phyloP scores from a whole-genome alignment of 2,113 vertebrate species.

The Progne subis region DNA sequence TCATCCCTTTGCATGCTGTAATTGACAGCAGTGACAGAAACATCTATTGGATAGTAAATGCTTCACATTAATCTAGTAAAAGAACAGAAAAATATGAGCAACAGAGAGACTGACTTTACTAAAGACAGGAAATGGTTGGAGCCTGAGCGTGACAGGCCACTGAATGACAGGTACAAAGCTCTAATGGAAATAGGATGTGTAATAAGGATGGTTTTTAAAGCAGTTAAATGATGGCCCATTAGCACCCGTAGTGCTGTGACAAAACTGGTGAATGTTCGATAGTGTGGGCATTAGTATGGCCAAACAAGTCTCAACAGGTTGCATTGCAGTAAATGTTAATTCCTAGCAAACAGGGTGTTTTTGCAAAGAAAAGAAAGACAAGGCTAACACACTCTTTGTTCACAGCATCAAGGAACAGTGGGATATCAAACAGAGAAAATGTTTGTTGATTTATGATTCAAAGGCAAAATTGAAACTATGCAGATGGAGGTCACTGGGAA shows the following conservation, averaged over 20 bases:
- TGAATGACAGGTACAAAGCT: not conserved
- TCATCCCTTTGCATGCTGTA: not conserved
- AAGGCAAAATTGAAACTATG: conserved; percentile 40
- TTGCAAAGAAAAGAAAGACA: not conserved
- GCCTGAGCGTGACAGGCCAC: not conserved
- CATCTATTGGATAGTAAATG: not conserved
- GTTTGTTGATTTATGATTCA: conserved; percentile 20
- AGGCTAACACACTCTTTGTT: not conserved
- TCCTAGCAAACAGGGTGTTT: not conserved
- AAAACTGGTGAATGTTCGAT: not conserved
- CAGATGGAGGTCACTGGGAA: conserved; percentile 60
- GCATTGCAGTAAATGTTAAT: not conserved
- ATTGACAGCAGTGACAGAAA: not conserved
- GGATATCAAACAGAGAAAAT: not conserved
- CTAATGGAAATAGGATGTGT: not conserved
- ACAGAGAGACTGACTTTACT: not conserved
- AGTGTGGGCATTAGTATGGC: not conserved
- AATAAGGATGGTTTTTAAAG: not conserved
- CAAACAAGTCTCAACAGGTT: not conserved
- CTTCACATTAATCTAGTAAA: not conserved
- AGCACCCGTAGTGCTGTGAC: not conserved
- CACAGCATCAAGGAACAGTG: not conserved
- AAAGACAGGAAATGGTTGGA: not conserved
- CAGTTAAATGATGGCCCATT: not conserved
- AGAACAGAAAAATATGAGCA: not conserved